Conservation (phyloP, 2,888 invertebrate genomes). For the Drosophila cognata region DNA sequence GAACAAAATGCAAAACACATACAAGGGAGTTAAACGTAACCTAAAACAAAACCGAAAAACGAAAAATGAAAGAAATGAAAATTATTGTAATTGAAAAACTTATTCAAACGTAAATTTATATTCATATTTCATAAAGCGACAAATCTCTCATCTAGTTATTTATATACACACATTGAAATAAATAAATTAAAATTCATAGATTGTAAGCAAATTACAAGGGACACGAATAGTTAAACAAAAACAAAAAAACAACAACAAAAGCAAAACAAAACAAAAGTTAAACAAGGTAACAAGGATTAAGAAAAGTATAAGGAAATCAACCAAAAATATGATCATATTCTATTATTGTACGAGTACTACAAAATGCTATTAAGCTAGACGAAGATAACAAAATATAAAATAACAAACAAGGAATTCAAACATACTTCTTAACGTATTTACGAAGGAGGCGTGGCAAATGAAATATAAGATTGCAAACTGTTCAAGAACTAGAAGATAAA, state of each 20-base stretch:
- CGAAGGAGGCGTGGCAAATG: conserved; percentile 23
- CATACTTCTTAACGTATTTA: conserved; percentile 35
- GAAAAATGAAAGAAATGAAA: conserved; percentile 35
- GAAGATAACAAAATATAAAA: conserved; percentile 22
- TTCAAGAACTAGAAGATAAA: conserved; percentile 72
- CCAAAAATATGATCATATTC: conserved; percentile 36
- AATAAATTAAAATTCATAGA: conserved; percentile 58
- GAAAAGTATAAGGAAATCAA: conserved; percentile 20
- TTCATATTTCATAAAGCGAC: conserved; percentile 61
- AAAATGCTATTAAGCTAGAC: conserved; percentile 8
- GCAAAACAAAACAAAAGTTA: conserved; percentile 12
- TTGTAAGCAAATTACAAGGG: conserved; percentile 74
- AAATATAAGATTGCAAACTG: conserved; percentile 53
- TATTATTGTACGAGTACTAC: conserved; percentile 31
- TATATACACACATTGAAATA: conserved; percentile 34
- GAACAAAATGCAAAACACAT: conserved; percentile 85
- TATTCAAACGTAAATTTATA: conserved; percentile 66
- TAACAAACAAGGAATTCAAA: conserved; percentile 59
- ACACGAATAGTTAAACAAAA: conserved; percentile 49
- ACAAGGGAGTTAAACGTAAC: conserved; percentile 85
- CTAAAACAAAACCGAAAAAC: conserved; percentile 69
- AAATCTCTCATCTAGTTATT: conserved; percentile 55
- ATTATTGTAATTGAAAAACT: conserved; percentile 48
- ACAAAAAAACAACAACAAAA: conserved; percentile 1
- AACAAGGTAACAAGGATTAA: conserved; percentile 31